Conservation (phyloP, 1,140 invertebrate species). For the Bombus cullumanus region DNA sequence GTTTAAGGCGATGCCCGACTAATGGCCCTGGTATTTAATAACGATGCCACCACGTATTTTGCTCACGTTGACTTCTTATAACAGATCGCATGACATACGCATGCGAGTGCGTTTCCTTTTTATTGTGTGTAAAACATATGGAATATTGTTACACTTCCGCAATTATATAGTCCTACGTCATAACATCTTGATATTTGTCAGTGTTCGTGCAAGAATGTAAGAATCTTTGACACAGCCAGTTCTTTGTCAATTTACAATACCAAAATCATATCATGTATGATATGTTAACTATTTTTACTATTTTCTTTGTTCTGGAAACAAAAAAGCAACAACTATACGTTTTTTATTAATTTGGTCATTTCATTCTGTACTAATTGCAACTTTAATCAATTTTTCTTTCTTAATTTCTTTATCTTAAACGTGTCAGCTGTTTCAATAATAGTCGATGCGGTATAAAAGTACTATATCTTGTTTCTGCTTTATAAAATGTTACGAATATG, state of each 20-base stretch:
- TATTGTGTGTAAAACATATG: slow-evolving; percentile 24
- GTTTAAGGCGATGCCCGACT: slow-evolving; percentile 25
- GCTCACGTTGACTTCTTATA: slow-evolving; percentile 13
- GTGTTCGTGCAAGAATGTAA: background rate
- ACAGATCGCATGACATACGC: slow-evolving; percentile 12
- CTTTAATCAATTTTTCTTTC: too few relatives aligned
- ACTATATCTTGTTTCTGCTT: too few relatives aligned
- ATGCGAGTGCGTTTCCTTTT: slow-evolving; percentile 28
- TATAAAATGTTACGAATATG: too few relatives aligned
- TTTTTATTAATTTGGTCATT: background rate
- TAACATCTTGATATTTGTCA: background rate
- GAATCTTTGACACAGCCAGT: background rate
- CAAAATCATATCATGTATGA: background rate
- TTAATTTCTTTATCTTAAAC: too few relatives aligned
- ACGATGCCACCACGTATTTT: slow-evolving; percentile 21
- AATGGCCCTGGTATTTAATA: slow-evolving; percentile 29
- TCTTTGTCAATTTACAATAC: background rate
- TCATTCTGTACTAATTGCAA: background rate
- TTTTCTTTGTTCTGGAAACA: background rate
- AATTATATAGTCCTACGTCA: slow-evolving; percentile 16
- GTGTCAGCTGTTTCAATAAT: background rate
- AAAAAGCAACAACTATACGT: background rate
- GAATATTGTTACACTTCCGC: slow-evolving; percentile 21
- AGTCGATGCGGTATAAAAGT: background rate
- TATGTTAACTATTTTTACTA: background rate